Evolutionary conservation across 2,113 vertebrate genomes (phyloP), one percentile per base, ranked within the genome.

Genomic region (Urocitellus parryii): DNA sequence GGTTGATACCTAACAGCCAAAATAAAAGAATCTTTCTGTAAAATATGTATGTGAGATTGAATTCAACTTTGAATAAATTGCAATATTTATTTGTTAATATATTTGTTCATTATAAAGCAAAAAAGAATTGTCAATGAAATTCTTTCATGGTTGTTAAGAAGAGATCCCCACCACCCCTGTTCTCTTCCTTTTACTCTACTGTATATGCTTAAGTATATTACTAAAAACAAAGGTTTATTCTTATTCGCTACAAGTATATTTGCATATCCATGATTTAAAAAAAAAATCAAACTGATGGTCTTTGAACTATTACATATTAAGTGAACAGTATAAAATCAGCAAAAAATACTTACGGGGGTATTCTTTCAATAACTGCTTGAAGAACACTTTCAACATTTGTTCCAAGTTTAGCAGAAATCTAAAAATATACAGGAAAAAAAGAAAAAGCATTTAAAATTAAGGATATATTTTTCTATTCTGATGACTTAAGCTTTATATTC

Each of bases 331-430:
- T 73, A 91, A 96, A 87, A 93, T 74, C 4, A 89, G 4, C 37
- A 93, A 73, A 93, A 76, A 74, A 27, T 87, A 98, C 99, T 99
- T 98, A 99, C 99, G 98, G 98, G n/a, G 99, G 99, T 92, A 99
- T 99, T 97, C 99, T 99, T 94, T 99, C 97, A 94, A 99, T 99
- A 32, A 99, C 98, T 17, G 99, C 99, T 42, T 99, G 97, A 92
- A 99, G 99, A 97, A 99, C 99, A 90, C 93, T 98, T 81, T 99
- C 99, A 91, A 99, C 98, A 73, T 99, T 99, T 95, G 98, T 99
- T 97, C 99, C 99, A 68, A 99, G 97, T 98, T 99, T 99, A 90
- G 99, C 99, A 93, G 99, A 99, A 98, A 99, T 99, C 99, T 99
- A 97, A 96, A 98, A 95, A 95, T 51, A 89, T 4, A 78, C 90